These are phyloP conservation scores for Channa striata DNA, from an alignment of 2,797 vertebrate species.

Conservation along the genomic window DNA sequence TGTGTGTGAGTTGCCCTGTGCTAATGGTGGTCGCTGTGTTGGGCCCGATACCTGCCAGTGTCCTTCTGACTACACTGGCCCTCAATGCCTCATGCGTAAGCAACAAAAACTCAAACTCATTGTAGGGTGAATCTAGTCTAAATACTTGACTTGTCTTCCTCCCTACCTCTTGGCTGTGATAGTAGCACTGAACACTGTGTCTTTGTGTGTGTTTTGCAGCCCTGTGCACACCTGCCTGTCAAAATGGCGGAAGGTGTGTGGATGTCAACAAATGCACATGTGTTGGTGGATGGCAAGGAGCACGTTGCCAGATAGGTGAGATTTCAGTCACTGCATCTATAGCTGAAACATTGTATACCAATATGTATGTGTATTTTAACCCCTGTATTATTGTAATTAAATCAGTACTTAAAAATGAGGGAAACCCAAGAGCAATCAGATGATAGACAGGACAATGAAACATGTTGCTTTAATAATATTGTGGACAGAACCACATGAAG, in stretches of 20 bases:
- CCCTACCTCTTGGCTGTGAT: neutral
- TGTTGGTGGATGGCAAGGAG: slow-evolving; percentile 82
- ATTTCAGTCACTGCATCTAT: neutral
- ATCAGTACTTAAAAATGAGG: no score
- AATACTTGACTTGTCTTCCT: neutral
- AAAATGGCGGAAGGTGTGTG: slow-evolving; percentile 84
- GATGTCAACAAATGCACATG: slow-evolving; percentile 88
- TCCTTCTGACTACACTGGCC: slow-evolving; percentile 85
- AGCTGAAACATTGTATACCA: no score
- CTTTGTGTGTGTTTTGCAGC: slow-evolving; percentile 71
- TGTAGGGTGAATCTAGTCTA: neutral
- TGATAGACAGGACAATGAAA: no score
- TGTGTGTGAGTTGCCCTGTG: slow-evolving; percentile 85
- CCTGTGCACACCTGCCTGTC: slow-evolving; percentile 85
- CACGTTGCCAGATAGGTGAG: slow-evolving; percentile 88
- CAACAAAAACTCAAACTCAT: slow-evolving; percentile 49
- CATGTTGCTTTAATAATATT: no score
- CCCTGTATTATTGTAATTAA: no score
- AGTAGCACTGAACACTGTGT: neutral
- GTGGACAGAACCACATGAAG: no score
- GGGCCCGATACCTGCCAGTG: slow-evolving; percentile 86
- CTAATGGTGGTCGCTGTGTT: slow-evolving; percentile 85
- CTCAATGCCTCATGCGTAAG: slow-evolving; percentile 86
- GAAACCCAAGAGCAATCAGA: no score
- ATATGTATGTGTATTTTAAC: no score